Conservation (phyloP, 2,113 vertebrate genomes). For the Carettochelys insculpta region DNA sequence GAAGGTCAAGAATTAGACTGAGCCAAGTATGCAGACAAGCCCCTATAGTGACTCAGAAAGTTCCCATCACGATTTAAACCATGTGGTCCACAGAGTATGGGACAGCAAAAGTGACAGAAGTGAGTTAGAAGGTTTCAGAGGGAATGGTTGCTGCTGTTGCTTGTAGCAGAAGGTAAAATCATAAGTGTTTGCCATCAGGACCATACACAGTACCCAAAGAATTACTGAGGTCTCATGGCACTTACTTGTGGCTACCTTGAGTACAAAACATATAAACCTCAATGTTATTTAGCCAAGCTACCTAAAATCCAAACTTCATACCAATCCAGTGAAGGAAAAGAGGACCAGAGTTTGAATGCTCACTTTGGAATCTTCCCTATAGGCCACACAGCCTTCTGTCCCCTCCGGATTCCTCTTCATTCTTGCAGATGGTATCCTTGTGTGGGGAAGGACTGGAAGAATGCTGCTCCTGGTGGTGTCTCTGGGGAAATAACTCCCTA, state of each 20-base stretch:
- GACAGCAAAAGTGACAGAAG: not conserved
- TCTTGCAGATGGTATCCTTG: not conserved
- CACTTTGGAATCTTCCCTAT: not conserved
- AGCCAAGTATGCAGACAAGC: too few species aligned
- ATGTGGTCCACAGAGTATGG: not conserved
- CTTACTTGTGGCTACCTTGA: fast-evolving
- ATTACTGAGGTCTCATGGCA: not conserved
- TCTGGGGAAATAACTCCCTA: not conserved
- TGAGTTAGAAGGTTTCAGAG: not conserved
- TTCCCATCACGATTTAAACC: too few species aligned
- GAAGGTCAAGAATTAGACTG: too few species aligned
- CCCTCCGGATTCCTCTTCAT: too few species aligned
- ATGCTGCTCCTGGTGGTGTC: not conserved
- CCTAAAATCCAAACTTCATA: not conserved
- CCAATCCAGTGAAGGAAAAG: not conserved
- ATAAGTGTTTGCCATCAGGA: not conserved
- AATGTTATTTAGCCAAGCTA: not conserved
- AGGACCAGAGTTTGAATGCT: not conserved
- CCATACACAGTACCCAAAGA: not conserved
- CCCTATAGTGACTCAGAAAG: too few species aligned
- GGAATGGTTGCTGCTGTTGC: not conserved
- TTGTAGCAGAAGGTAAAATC: not conserved
- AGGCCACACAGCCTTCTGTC: too few species aligned
- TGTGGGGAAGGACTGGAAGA: not conserved
- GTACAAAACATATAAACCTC: not conserved